Base-by-base conservation (phyloP, 2,797 vertebrate species). In the Galago senegalensis region DNA sequence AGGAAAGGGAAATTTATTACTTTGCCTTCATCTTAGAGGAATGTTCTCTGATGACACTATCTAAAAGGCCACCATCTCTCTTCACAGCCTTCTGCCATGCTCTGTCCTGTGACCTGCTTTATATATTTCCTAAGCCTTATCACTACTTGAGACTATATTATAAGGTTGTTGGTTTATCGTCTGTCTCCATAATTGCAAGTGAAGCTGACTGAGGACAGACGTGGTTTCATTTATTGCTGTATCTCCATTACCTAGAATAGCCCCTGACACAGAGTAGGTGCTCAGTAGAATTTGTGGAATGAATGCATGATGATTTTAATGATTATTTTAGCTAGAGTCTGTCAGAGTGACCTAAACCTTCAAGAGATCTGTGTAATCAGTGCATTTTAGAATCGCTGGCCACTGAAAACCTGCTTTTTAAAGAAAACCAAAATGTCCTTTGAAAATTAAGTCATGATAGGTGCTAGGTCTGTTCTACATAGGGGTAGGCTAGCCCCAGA, bases 301-400 rank as follows among this genome's bases (percentile, higher is more conserved):
- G 20, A 92, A 61, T 75, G 13, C 34, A 21, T 58, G n/a, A 80
- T 93, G 46, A 75, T 94, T 87, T 82, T 70, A 76, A 94, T 79
- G 31, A 70, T 43, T 75, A 20, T 85, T 84, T 93, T 40, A 79
- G 31, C 21, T 91, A 29, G 11, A 72, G 5, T 61, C 60, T 87
- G 10, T 94, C 58, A 65, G 76, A 93, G 43, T 43, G 63, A 94
- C 69, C 29, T 34, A 91, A 7, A 10, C 31, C 49, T 87, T 87
- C 29, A 87, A 76, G 53, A 87, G 3, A 53, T 2, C 13, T 5
- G 27, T 27, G 34, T 70, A 40, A 73, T 53, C n/a, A 65, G 17
- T 58, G 18, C 56, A 73, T 84, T 73, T 89, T 81, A 81, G 46
- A 81, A 56, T 61, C 37, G 46, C 14, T n/a, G 60, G 49, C 60